These are phyloP conservation scores for Julus scandinavius DNA, from an alignment of 2,888 invertebrate genomes.

Conservation along the genomic window DNA sequence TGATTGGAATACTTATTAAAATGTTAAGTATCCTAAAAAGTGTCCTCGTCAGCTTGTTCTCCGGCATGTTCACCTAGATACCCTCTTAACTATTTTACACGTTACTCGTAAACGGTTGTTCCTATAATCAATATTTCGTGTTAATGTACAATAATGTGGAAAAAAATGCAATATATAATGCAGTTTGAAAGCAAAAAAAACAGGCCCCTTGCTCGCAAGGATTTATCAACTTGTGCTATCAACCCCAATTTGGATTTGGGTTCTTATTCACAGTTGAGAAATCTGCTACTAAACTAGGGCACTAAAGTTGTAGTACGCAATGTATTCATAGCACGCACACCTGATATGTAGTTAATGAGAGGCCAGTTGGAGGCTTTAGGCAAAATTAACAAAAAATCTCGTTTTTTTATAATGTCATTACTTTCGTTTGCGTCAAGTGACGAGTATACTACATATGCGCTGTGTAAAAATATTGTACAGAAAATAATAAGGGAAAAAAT, in stretches of 20 bases:
- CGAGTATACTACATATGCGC: too few relatives aligned
- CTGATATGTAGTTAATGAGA: neutral
- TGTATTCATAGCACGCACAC: neutral
- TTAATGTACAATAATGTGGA: too few relatives aligned
- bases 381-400: too few relatives aligned
- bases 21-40: neutral
- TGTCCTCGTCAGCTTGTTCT: neutral
- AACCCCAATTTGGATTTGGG: neutral
- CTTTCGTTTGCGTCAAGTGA: too few relatives aligned
- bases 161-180: neutral
- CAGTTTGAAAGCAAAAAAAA: neutral
- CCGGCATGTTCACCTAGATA: neutral
- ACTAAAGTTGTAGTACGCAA: neutral
- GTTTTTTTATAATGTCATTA: too few relatives aligned
- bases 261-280: neutral
- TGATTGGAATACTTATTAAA: neutral
- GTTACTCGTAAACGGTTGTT: too few relatives aligned
- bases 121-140: too few relatives aligned
- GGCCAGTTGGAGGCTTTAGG: neutral
- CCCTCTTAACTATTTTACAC: neutral
- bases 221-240: conserved; percentile 11
- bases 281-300: conserved; percentile 4
- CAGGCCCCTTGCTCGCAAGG: neutral
- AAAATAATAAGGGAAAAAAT: too few relatives aligned
- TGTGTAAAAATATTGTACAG: too few relatives aligned